phyloP scores from a whole-genome alignment of 2,113 vertebrate species.

The Morphnarchus princeps region DNA sequence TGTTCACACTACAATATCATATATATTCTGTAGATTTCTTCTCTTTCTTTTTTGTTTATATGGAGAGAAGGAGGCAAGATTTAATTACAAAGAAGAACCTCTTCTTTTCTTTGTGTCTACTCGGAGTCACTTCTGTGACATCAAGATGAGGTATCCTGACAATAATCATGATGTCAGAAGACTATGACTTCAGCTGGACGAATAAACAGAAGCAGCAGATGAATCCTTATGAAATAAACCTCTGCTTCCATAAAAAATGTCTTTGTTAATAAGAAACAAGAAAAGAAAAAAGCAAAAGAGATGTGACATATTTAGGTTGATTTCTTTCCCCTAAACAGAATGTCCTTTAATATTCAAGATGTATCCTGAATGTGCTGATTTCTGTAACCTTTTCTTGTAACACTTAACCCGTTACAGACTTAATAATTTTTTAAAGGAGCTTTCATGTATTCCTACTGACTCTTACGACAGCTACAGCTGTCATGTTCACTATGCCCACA shows the following conservation, averaged over 20 bases:
- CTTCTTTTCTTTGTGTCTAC: not conserved
- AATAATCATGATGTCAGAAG: not conserved
- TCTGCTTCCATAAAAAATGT: not conserved
- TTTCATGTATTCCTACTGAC: not conserved
- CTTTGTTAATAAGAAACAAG: not conserved
- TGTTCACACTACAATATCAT: not conserved
- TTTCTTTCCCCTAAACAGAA: not conserved
- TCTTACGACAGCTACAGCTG: not conserved
- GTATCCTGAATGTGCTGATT: not conserved
- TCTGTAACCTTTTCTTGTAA: not conserved
- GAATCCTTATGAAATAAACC: not conserved
- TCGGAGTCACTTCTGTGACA: not conserved
- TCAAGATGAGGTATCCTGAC: not conserved
- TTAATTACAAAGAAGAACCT: not conserved
- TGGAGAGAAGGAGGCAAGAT: not conserved
- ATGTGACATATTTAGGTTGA: constrained; percentile 36
- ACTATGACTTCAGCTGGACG: not conserved
- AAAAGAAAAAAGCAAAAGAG: not conserved
- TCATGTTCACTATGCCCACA: not conserved
- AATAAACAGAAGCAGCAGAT: not conserved
- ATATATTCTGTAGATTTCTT: not conserved
- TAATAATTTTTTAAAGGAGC: not conserved
- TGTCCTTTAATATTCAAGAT: not conserved
- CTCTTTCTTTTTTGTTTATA: not conserved
- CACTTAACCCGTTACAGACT: not conserved